Evolutionary conservation across 2,797 vertebrate species (phyloP).

Genomic region (Spea hammondii): DNA sequence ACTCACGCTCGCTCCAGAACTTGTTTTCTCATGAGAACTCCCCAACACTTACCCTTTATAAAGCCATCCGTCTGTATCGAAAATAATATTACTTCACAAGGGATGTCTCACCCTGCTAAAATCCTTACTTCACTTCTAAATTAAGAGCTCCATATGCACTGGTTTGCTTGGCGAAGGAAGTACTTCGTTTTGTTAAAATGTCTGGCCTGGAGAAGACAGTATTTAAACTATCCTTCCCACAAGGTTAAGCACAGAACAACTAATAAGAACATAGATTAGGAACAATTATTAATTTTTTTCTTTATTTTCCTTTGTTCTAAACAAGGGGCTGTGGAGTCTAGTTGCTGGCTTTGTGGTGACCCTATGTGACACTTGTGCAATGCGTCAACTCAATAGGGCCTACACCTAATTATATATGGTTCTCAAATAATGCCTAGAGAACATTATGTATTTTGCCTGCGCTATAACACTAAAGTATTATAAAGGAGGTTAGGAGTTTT

Average conservation of each 20-base stretch:
- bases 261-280: too few relatives aligned
- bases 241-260: background rate
- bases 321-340: too few relatives aligned
- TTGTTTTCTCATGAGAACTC: conserved; percentile 65
- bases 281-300: too few relatives aligned
- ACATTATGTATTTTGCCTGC: too few relatives aligned
- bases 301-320: too few relatives aligned
- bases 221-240: conserved; percentile 19
- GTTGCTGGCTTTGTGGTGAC: too few relatives aligned
- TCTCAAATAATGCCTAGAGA: too few relatives aligned
- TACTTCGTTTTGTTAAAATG: background rate
- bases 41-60: conserved; percentile 58
- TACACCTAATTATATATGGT: too few relatives aligned
- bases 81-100: conserved; percentile 51
- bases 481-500: too few relatives aligned
- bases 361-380: too few relatives aligned
- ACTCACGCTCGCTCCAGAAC: conserved; percentile 52
- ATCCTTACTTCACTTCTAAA: background rate
- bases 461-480: too few relatives aligned
- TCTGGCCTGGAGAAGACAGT: conserved; percentile 1
- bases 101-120: conserved; percentile 10
- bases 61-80: conserved; percentile 54
- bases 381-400: too few relatives aligned
- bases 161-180: conserved; percentile 5
- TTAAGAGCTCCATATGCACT: background rate